Evolutionary conservation across 2,113 vertebrate genomes (phyloP), one percentile per base, ranked within the genome.

Genomic region (Notarius quadriscutis): DNA sequence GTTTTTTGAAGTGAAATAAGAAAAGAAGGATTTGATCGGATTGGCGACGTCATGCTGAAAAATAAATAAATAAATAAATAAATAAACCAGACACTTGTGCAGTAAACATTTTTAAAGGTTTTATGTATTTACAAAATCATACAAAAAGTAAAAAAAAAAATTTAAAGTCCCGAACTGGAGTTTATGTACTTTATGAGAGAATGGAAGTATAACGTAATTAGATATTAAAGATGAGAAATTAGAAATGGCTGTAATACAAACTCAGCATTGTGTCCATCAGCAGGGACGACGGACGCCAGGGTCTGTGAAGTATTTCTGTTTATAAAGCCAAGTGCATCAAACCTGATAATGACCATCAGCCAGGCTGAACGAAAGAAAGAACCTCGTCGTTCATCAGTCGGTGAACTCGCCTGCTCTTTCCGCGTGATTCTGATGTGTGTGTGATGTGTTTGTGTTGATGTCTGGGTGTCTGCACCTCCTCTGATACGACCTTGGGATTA

Each of bases 301-400:
- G 9, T 9, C 18, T 74, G 72, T 48, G 9, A 77, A n/a, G 50
- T 53, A 7, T 77, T 27, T 7, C 14, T 27, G 22, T 12, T 27
- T 15, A 27, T n/a, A 12, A 50, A 75, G 48, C 25, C 75, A 74
- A 62, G 58, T 58, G 72, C 83, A 90, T 86, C 57, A 87, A 48
- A 87, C 48, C 48, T 87, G 55, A 83, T 67, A 77, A 90, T 89
- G 86, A 86, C 30, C 58, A 89, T 84, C 84, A 87, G 81, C 81
- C 84, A 79, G 58, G 50, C 85, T 48, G 48, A 57, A 78, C 67
- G 53, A 80, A 62, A 53, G 83, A 41, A 72, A 82, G 53, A 53
- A 57, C 55, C 71, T 85, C 58, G 27, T 20, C 74, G 62, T 53
- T 87, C 86, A 83, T 88, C 89, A 80, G 84, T 69, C 10, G 5